A percentile compares a stretch with the other conserved stretches of the same genome.
phyloP scores from a whole-genome alignment of 2,797 vertebrate genomes.

The Harpagifer antarcticus region DNA sequence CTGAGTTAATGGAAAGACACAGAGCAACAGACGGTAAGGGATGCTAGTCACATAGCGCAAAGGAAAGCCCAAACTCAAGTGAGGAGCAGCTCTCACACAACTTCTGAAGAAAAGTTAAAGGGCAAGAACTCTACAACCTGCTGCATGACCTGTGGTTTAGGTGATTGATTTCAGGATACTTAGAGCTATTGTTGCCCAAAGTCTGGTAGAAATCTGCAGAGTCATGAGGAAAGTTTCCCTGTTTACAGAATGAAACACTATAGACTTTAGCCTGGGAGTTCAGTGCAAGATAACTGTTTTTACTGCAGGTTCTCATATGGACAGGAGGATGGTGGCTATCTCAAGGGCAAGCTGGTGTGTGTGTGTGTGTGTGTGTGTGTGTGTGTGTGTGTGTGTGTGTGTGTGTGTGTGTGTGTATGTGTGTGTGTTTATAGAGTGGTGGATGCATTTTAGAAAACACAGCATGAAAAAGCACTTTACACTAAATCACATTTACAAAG shows the following conservation, averaged over 20 bases:
- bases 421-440: slow-evolving; percentile 3
- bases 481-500: slow-evolving; percentile 31
- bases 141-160: slow-evolving; percentile 27
- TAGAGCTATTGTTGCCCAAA: slow-evolving; percentile 30
- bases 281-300: slow-evolving; percentile 43
- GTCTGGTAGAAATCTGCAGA: slow-evolving; percentile 51
- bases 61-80: slow-evolving; percentile 32
- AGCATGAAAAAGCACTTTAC: slow-evolving; percentile 31
- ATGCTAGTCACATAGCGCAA: slow-evolving; percentile 33
- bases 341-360: slow-evolving; percentile 28
- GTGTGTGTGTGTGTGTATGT: too few relatives aligned
- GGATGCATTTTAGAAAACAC: slow-evolving; percentile 31
- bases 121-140: slow-evolving; percentile 40
- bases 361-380: slow-evolving; percentile 10
- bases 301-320: slow-evolving; percentile 38
- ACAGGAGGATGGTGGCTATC: slow-evolving; percentile 24
- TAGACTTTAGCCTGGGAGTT: slow-evolving; percentile 44
- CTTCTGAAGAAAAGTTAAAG: slow-evolving; percentile 45
- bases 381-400: not conserved
- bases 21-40: slow-evolving; percentile 59
- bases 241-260: slow-evolving; percentile 57
- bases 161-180: slow-evolving; percentile 53
- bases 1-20: slow-evolving; percentile 50
- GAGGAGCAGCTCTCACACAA: slow-evolving; percentile 38
- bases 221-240: slow-evolving; percentile 60